Base-by-base conservation (phyloP, 2,888 invertebrate species). In the Polyommatus iphigenia region DNA sequence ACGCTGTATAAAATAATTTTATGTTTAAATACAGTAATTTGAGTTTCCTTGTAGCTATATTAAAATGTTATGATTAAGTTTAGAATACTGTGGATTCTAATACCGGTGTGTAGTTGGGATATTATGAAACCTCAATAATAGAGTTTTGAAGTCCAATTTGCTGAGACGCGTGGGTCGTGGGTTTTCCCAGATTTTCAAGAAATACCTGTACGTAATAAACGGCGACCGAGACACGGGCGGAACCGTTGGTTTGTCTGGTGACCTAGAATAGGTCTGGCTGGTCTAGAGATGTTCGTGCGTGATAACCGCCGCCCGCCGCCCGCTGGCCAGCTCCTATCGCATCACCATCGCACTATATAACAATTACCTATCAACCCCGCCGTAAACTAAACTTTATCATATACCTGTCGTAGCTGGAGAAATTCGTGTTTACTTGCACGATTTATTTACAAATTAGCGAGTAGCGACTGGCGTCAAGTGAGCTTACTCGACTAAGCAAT, bases 191-290 rank as follows among this genome's bases (percentile, higher is more conserved):
- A 32, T 67, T 32, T 67, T 67, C 29, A 67, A 77, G 80, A 79
- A 78, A 81, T 80, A 79, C 79, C 77, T 62, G 57, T 78, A 59
- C 72, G 72, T 73, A 59, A 59, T 73, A 73, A 78, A 73, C 73
- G 78, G 72, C 78, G 41, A 78, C 80, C 80, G 77, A 79, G 81
- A 81, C 81, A 82, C 83, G 82, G 82, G 81, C 82, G 81, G 80
- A 82, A 90, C 90, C 89, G 89, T 90, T 90, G 88, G 82, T 80
- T 85, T 83, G 88, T 89, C 88, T 88, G 83, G 87, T 88, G 88
- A 88, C 87, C 88, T 83, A 87, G 86, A 88, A 88, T 86, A 85
- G 83, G 83, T 83, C 80, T 81, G 79, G 84, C 84, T 85, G 85
- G 86, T 87, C 87, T 87, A 85, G 85, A 87, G 86, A 88, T 88